Base-by-base conservation (phyloP, 2,888 invertebrate species). In the Ophion ventricosus region DNA sequence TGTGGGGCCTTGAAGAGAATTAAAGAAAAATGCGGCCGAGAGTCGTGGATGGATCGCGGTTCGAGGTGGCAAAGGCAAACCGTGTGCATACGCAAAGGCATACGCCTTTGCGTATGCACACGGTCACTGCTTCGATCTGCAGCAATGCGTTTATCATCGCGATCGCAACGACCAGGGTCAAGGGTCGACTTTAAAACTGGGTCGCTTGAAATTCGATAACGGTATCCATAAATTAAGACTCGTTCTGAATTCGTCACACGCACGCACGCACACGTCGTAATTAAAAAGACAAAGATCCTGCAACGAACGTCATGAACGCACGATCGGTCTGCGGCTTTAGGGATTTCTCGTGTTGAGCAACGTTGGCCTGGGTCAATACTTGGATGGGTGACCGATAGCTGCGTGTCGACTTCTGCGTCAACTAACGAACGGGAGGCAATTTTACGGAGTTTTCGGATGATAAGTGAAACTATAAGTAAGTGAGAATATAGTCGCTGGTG, bases 131-230 rank as follows among this genome's bases (percentile, higher is more conserved):
- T n/a, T 49, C 26, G 66, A 77, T 78, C 49, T 56, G 67, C 43
- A 70, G 25, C 54, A 49, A 17, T 49, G 64, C 43, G 56, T 61
- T 61, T 70, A 86, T 84, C 79, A 79, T 80, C 57, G 73, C 69
- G 77, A 83, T 79, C 80, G 79, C 81, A 81, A 57, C 57, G 83
- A 73, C 43, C 79, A 73, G 75, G 79, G 79, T 73, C 78, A 84
- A 82, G 76, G 82, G 83, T 79, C 72, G 79, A 66, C 74, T 54
- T 43, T 74, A 29, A 80, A 86, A 84, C 69, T 86, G 75, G 84
- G 78, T 80, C 82, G 77, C 61, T 63, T 59, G 86, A 86, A 84
- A 84, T 84, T 80, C 70, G 67, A 82, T 84, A 82, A 59, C 29
- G 29, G 23, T 74, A 61, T 74, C 43, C 61, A 49, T 25, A 20